These are phyloP conservation scores for Melolontha melolontha DNA, from an alignment of 2,888 invertebrate genomes.

Conservation along the genomic window DNA sequence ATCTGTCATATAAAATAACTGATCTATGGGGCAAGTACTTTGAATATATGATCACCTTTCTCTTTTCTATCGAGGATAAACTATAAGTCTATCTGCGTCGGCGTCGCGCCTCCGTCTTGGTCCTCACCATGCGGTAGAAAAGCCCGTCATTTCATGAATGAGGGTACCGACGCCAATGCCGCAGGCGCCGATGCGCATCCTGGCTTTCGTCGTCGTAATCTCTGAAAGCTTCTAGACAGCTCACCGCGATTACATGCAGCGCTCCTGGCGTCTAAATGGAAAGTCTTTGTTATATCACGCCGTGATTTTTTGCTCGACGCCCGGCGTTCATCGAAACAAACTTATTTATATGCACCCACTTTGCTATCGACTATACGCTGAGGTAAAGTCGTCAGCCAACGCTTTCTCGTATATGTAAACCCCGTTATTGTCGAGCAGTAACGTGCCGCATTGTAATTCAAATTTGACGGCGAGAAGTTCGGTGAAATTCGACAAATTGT, in stretches of 20 bases:
- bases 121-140: conserved; percentile 38
- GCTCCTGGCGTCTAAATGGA: conserved; percentile 46
- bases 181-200: conserved; percentile 53
- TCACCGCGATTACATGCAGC: conserved; percentile 50
- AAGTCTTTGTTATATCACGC: conserved; percentile 43
- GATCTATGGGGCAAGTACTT: conserved; percentile 14
- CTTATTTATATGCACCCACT: conserved; percentile 43
- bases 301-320: conserved; percentile 42
- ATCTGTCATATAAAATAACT: conserved; percentile 8
- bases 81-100: conserved; percentile 11
- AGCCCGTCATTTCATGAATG: conserved; percentile 45
- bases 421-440: conserved; percentile 21
- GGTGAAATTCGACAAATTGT: conserved; percentile 31
- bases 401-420: conserved; percentile 19
- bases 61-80: too few species aligned
- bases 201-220: conserved; percentile 54
- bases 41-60: neutral
- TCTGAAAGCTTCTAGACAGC: conserved; percentile 52
- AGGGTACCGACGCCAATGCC: conserved; percentile 50
- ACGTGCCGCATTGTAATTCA: conserved; percentile 37
- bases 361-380: conserved; percentile 8
- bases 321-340: conserved; percentile 39
- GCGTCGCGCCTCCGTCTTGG: conserved; percentile 32
- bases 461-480: conserved; percentile 26
- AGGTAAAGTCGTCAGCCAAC: conserved; percentile 3